phyloP scores from a whole-genome alignment of 2,888 invertebrate species.

The Eupeodes latifasciatus region DNA sequence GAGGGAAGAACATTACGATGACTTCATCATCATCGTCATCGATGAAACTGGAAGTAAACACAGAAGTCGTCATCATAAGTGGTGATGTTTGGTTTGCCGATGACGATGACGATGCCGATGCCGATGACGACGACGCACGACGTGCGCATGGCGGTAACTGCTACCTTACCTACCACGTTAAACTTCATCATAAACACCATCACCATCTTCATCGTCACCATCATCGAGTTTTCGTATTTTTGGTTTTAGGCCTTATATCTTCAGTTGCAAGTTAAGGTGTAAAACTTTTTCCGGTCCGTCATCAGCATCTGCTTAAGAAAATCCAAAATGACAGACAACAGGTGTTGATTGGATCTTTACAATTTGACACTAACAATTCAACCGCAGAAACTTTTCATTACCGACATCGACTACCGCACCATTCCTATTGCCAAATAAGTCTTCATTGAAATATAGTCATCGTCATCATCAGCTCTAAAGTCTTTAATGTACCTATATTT shows the following conservation, averaged over 20 bases:
- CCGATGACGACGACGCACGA: neutral
- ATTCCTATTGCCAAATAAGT: neutral
- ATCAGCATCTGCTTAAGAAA: slow-evolving; percentile 55
- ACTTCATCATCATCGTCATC: neutral
- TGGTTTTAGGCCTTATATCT: slow-evolving; percentile 33
- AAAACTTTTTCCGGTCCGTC: neutral
- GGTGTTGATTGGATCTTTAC: slow-evolving; percentile 49
- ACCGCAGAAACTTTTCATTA: slow-evolving; percentile 1
- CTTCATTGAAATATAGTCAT: no score
- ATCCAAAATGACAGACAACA: slow-evolving; percentile 43
- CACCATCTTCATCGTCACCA: slow-evolving; percentile 23
- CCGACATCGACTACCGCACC: neutral
- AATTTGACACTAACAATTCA: slow-evolving; percentile 50
- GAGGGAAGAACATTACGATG: slow-evolving; percentile 52
- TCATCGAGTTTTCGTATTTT: slow-evolving; percentile 17
- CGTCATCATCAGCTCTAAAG: no score
- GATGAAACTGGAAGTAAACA: slow-evolving; percentile 24
- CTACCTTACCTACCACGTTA: slow-evolving; percentile 30
- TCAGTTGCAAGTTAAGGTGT: neutral
- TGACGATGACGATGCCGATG: slow-evolving; percentile 8
- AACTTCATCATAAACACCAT: slow-evolving; percentile 25
- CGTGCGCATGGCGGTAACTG: slow-evolving; percentile 51
- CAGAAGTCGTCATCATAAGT: slow-evolving; percentile 4
- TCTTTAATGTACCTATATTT: neutral
- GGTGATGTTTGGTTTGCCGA: neutral